phyloP scores from a whole-genome alignment of 92 coral and sea anemone species.

The Bergia sp. region DNA sequence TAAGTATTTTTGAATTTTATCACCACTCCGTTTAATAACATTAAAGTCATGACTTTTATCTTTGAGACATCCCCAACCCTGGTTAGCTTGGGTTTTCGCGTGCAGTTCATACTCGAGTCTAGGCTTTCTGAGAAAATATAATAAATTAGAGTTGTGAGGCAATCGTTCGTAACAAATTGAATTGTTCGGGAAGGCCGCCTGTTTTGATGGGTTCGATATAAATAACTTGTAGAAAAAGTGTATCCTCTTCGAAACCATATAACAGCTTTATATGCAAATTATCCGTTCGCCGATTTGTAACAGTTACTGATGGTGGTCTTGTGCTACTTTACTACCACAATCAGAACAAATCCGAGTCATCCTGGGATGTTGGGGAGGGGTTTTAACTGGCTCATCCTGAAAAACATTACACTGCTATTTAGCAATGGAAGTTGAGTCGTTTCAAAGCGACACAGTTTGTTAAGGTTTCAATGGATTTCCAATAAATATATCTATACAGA shows the following conservation, averaged over 20 bases:
- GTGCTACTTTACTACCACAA: neutral
- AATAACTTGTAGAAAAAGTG: no score
- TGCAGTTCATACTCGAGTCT: neutral
- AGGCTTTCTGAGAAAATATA: neutral
- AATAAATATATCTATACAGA: neutral
- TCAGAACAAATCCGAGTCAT: no score
- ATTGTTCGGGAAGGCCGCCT: neutral
- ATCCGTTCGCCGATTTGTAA: neutral
- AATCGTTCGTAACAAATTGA: neutral
- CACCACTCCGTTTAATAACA: neutral
- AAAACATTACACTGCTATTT: neutral
- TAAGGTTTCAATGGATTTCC: neutral
- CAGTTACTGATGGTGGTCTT: no score
- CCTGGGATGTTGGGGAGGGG: neutral
- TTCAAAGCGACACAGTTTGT: neutral
- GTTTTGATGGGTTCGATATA: neutral
- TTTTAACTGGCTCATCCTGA: neutral
- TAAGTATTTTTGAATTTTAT: neutral
- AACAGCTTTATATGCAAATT: neutral
- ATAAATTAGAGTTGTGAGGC: neutral
- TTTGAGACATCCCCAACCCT: neutral
- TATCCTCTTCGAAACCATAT: neutral
- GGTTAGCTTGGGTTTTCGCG: neutral
- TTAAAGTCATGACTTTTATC: neutral
- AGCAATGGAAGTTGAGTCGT: neutral